These are phyloP conservation scores for Zonitis immaculata DNA, from an alignment of 2,888 invertebrate genomes.

Conservation along the genomic window DNA sequence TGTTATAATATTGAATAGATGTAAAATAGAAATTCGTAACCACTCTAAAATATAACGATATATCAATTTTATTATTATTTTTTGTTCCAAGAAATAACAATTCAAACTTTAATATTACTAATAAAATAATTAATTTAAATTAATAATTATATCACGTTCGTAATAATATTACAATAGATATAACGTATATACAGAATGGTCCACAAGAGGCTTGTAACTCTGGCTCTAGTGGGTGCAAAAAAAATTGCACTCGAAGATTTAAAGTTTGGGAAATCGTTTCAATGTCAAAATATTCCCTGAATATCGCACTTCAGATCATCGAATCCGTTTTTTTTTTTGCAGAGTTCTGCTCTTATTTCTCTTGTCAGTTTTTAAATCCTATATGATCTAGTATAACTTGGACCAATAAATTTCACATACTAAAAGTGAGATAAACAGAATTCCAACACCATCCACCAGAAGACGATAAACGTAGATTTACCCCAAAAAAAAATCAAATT, in stretches of 20 bases:
- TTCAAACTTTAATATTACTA: neutral
- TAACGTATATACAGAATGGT: too few species aligned
- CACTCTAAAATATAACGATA: neutral
- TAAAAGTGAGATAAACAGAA: neutral
- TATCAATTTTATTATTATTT: neutral
- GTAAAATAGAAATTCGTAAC: neutral
- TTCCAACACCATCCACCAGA: neutral
- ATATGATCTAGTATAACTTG: slow-evolving; percentile 13
- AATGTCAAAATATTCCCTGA: too few species aligned
- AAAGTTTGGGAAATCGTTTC: too few species aligned
- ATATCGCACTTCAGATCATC: slow-evolving; percentile 10
- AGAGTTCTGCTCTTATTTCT: slow-evolving; percentile 7
- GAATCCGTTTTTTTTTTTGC: too few species aligned
- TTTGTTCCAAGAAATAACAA: too few species aligned
- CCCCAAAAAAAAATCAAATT: neutral
- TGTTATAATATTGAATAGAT: neutral
- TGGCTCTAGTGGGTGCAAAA: too few species aligned
- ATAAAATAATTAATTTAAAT: slow-evolving; percentile 14
- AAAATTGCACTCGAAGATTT: too few species aligned
- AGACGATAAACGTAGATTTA: neutral
- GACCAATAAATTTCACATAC: neutral
- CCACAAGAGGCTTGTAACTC: too few species aligned
- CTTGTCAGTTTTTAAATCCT: slow-evolving; percentile 14
- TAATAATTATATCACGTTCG: slow-evolving; percentile 12
- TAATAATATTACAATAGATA: slow-evolving; percentile 11